Percentiles rank a stretch among this genome's conserved stretches.
These are phyloP conservation scores for Drosophila mayri DNA, from an alignment of 1,140 invertebrate species.

Conservation along the genomic window DNA sequence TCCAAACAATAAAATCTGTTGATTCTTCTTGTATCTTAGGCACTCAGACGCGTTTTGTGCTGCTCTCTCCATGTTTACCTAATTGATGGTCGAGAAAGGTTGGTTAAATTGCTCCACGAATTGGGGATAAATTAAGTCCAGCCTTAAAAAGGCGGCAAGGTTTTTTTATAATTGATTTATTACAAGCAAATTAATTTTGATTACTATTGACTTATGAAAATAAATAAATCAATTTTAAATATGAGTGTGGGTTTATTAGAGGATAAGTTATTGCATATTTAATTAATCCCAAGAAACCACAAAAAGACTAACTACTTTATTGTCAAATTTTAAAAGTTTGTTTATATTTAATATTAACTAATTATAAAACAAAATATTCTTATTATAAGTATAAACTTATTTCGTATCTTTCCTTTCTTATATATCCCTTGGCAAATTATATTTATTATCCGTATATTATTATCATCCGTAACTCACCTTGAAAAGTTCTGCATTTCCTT, in stretches of 20 bases:
- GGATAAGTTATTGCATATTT: neutral
- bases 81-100: constrained; percentile 40
- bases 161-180: constrained; percentile 16
- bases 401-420: no score
- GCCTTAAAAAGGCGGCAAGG: neutral
- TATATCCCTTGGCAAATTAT: neutral
- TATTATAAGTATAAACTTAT: no score
- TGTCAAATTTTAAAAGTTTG: neutral
- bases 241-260: neutral
- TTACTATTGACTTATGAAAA: neutral
- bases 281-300: neutral
- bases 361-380: neutral
- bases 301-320: neutral
- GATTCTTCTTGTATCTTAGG: constrained; percentile 44
- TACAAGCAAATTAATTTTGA: neutral
- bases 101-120: constrained; percentile 21
- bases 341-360: neutral
- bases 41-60: constrained; percentile 34
- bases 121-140: neutral
- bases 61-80: constrained; percentile 40
- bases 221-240: neutral
- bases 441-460: no score
- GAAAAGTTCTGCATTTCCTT: constrained; percentile 73
- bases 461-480: constrained; percentile 46
- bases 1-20: constrained; percentile 48